Conservation (phyloP, 2,888 invertebrate species). For the Seira ritae region DNA sequence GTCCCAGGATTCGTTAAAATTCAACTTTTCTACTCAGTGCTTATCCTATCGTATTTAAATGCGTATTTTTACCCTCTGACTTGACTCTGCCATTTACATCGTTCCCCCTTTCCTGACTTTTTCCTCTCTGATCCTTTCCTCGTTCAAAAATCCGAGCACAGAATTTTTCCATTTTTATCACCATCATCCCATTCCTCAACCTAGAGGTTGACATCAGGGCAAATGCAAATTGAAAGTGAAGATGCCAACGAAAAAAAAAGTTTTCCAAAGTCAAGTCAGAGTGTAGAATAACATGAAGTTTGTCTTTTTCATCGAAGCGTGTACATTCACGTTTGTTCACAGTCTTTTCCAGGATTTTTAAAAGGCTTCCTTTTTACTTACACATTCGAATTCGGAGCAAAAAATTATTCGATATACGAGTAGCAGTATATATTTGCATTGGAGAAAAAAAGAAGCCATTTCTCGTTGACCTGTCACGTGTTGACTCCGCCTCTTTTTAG, state of each 20-base stretch:
- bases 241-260: slow-evolving; percentile 40
- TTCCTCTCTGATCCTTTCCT: not conserved
- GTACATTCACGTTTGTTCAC: slow-evolving; percentile 1
- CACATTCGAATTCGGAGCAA: too few species aligned
- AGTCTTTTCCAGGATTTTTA: too few species aligned
- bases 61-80: slow-evolving; percentile 43
- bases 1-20: slow-evolving; percentile 45
- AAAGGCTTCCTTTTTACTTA: too few species aligned
- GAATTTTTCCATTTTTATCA: too few species aligned
- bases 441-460: slow-evolving; percentile 36
- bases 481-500: slow-evolving; percentile 59
- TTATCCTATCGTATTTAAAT: slow-evolving; percentile 39
- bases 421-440: slow-evolving; percentile 52
- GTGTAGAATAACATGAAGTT: slow-evolving; percentile 26
- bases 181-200: too few species aligned
- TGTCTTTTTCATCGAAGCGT: slow-evolving; percentile 42
- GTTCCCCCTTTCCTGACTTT: slow-evolving; percentile 18
- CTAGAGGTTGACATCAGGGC: not conserved
- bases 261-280: not conserved
- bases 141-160: too few species aligned
- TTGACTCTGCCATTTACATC: slow-evolving; percentile 46
- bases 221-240: slow-evolving; percentile 57
- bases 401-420: too few species aligned
- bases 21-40: slow-evolving; percentile 42
- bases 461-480: slow-evolving; percentile 61